Conservation (phyloP, 2,888 invertebrate genomes). For the Deroplatys truncata region DNA sequence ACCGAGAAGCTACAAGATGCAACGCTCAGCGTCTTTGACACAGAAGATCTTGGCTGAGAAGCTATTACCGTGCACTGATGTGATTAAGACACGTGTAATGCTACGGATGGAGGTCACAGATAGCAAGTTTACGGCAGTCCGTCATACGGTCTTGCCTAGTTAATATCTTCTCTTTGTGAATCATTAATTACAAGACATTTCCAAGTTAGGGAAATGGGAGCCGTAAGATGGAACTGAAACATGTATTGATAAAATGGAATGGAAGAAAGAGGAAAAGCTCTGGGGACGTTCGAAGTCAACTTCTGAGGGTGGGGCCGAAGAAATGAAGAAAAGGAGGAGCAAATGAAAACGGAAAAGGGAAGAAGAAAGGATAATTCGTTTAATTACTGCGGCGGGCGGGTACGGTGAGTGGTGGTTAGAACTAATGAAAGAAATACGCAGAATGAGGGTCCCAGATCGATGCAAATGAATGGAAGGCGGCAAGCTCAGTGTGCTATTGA, state of each 20-base stretch:
- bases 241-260: background rate
- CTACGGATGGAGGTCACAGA: background rate
- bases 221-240: background rate
- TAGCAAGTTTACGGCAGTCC: background rate
- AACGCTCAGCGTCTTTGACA: too few relatives aligned
- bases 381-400: background rate
- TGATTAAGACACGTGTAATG: background rate
- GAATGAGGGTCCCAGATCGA: background rate
- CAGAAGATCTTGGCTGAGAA: background rate
- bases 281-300: background rate
- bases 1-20: too few relatives aligned
- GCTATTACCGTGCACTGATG: background rate
- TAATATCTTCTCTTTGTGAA: background rate
- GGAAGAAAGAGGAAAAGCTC: background rate
- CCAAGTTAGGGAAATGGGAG: background rate
- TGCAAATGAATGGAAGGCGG: background rate
- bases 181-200: background rate
- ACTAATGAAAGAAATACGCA: background rate
- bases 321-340: background rate
- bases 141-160: background rate
- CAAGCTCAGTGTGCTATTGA: background rate
- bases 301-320: background rate
- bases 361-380: background rate
- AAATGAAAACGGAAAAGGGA: background rate
- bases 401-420: background rate